A percentile compares a stretch with the other conserved stretches of the same genome.
These are phyloP conservation scores for Drosophila anceps DNA, from an alignment of 2,888 invertebrate genomes.

Conservation along the genomic window DNA sequence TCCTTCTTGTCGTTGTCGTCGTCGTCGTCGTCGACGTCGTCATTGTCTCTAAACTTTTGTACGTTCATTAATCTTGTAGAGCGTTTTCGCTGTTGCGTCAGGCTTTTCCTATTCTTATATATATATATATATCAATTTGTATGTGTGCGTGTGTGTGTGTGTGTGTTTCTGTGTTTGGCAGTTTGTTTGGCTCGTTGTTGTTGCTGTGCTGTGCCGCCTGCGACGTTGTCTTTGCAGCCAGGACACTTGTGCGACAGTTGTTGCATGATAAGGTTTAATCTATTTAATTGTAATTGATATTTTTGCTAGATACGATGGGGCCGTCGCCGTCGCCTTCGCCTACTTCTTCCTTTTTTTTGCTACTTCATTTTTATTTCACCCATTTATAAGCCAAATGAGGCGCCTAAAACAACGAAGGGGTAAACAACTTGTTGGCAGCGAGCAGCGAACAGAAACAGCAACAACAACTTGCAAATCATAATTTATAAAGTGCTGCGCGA, in stretches of 20 bases:
- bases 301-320: slow-evolving; percentile 71
- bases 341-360: slow-evolving; percentile 12
- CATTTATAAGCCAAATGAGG: slow-evolving; percentile 78
- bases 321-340: not conserved
- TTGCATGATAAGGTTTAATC: slow-evolving; percentile 81
- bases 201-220: slow-evolving; percentile 42
- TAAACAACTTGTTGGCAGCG: slow-evolving; percentile 74
- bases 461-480: slow-evolving; percentile 67
- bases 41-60: slow-evolving; percentile 81
- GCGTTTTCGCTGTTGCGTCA: slow-evolving; percentile 71
- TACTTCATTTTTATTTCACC: slow-evolving; percentile 29
- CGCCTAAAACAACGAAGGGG: slow-evolving; percentile 44
- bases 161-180: slow-evolving; percentile 25
- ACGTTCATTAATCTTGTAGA: slow-evolving; percentile 80
- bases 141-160: slow-evolving; percentile 18
- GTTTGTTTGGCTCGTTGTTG: slow-evolving; percentile 52
- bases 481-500: slow-evolving; percentile 71
- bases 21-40: slow-evolving; percentile 68
- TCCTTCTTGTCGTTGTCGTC: slow-evolving; percentile 31
- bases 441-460: slow-evolving; percentile 29
- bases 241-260: slow-evolving; percentile 81
- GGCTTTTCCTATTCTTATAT: slow-evolving; percentile 21
- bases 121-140: slow-evolving; percentile 3
- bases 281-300: slow-evolving; percentile 81
- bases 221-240: slow-evolving; percentile 38